These are phyloP conservation scores for Lasioglossum vierecki DNA, from an alignment of 2,888 invertebrate species.

Conservation along the genomic window DNA sequence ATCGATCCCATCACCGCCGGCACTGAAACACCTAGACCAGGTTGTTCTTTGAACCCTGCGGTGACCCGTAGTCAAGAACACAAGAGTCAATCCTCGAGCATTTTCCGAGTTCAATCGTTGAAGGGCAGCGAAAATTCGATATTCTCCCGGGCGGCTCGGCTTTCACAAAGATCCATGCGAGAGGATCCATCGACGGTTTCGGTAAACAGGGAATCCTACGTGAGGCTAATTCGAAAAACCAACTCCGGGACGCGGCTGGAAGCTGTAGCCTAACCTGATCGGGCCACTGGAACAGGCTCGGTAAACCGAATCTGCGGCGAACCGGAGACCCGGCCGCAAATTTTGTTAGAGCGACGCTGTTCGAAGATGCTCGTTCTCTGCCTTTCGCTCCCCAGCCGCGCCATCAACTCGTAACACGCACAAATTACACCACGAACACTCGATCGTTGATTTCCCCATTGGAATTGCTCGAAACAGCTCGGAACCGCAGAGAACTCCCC, in stretches of 20 bases:
- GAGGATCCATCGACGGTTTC: neutral
- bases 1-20: slow-evolving; percentile 64
- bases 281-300: slow-evolving; percentile 22
- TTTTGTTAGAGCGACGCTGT: slow-evolving; percentile 56
- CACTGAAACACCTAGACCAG: slow-evolving; percentile 52
- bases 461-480: slow-evolving; percentile 31
- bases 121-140: neutral
- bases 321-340: slow-evolving; percentile 51
- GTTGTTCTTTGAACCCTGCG: slow-evolving; percentile 59
- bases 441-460: slow-evolving; percentile 44
- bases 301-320: slow-evolving; percentile 57
- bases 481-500: slow-evolving; percentile 13
- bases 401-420: slow-evolving; percentile 36
- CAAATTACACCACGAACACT: slow-evolving; percentile 27
- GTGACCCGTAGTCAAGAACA: slow-evolving; percentile 53
- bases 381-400: slow-evolving; percentile 3
- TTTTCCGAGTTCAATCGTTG: slow-evolving; percentile 1
- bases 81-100: slow-evolving; percentile 39
- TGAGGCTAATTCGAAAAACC: slow-evolving; percentile 32
- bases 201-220: slow-evolving; percentile 7
- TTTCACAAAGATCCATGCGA: neutral
- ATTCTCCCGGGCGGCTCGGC: neutral
- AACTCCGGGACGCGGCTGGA: slow-evolving; percentile 16
- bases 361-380: slow-evolving; percentile 39
- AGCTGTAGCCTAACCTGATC: slow-evolving; percentile 21